A percentile compares a stretch with the other conserved stretches of the same genome.
Evolutionary conservation across 2,113 vertebrate genomes (phyloP).

Genomic region (Perca schrenkii): DNA sequence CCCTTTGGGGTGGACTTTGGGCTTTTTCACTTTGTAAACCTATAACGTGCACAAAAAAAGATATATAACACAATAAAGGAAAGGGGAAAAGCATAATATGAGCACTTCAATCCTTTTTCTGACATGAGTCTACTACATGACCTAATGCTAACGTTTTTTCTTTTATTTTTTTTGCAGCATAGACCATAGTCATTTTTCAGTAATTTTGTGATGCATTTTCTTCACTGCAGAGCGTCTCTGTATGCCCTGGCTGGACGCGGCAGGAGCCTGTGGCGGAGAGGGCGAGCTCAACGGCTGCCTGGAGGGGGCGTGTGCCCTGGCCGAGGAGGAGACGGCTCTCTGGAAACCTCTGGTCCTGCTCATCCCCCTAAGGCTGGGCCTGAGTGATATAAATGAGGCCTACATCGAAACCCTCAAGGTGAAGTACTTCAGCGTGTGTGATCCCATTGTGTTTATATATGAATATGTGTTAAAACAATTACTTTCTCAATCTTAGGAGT

Average conservation of each 20-base stretch:
- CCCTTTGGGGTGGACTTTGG: no score
- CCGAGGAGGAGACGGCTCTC: constrained; percentile 75
- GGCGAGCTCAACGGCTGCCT: constrained; percentile 81
- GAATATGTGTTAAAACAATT: neutral
- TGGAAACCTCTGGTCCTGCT: constrained; percentile 97
- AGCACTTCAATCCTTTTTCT: neutral
- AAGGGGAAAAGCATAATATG: no score
- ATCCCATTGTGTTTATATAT: neutral
- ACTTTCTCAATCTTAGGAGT: neutral
- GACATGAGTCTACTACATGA: neutral
- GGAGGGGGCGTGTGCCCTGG: constrained; percentile 86
- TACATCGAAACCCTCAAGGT: constrained; percentile 98
- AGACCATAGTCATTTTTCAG: no score
- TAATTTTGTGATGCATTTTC: neutral
- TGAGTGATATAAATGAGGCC: constrained; percentile 97
- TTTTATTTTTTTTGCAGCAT: neutral
- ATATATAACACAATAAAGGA: no score
- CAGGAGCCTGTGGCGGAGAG: constrained; percentile 74
- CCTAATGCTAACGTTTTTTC: neutral
- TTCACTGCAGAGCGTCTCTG: constrained; percentile 89
- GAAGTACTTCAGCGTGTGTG: neutral
- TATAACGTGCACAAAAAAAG: no score
- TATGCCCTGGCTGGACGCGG: constrained; percentile 82
- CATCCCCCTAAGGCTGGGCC: constrained; percentile 95
- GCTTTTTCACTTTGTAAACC: no score